Evolutionary conservation across 2,888 invertebrate species (phyloP).

Genomic region (Napeogenes inachia): DNA sequence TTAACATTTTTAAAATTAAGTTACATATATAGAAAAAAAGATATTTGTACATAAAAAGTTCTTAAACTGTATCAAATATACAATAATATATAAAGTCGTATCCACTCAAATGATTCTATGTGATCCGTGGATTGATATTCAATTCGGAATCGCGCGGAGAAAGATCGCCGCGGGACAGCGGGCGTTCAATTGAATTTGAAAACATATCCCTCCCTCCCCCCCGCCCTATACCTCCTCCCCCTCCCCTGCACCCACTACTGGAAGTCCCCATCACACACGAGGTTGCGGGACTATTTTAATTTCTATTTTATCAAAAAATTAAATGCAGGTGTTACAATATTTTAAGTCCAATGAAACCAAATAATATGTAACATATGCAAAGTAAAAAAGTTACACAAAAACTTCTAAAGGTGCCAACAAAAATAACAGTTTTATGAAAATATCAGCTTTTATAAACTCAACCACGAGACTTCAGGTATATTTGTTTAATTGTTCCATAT

Average conservation of each 20-base stretch:
- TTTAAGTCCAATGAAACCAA: too few relatives aligned
- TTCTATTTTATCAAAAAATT: neutral
- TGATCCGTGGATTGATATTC: conserved; percentile 71
- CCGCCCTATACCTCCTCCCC: conserved; percentile 22
- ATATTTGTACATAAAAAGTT: too few relatives aligned
- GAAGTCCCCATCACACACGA: conserved; percentile 6
- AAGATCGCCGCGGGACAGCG: conserved; percentile 75
- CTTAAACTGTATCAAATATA: too few relatives aligned
- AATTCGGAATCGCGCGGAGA: conserved; percentile 69
- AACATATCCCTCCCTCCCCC: conserved; percentile 52
- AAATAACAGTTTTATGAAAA: too few relatives aligned
- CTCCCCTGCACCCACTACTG: conserved; percentile 27
- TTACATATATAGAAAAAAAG: too few relatives aligned
- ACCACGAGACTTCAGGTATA: too few relatives aligned
- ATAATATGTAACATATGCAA: neutral
- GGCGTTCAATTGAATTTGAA: conserved; percentile 72
- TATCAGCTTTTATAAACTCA: too few relatives aligned
- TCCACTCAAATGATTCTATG: conserved; percentile 52
- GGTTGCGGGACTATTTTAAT: conserved; percentile 2
- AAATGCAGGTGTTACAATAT: neutral
- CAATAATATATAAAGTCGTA: conserved; percentile 34
- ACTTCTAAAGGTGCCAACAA: too few relatives aligned
- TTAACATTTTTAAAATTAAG: too few relatives aligned
- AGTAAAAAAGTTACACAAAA: too few relatives aligned
- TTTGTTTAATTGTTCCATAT: too few relatives aligned